phyloP scores from a whole-genome alignment of 2,888 invertebrate genomes.

The Luperina nickerlii region DNA sequence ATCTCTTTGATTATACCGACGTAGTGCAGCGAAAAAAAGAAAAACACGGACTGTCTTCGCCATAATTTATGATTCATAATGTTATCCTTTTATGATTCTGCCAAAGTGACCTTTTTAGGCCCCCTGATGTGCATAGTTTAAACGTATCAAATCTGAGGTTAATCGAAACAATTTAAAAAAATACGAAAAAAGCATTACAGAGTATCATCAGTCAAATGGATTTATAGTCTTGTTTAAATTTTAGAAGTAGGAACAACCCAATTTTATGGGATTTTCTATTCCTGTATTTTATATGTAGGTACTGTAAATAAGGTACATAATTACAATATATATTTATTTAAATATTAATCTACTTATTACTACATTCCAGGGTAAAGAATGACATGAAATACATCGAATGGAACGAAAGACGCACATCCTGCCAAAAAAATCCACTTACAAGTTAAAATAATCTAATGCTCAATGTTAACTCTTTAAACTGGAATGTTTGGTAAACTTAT shows the following conservation, averaged over 20 bases:
- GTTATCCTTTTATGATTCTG: no score
- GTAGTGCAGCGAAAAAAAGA: no score
- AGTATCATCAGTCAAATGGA: conserved; percentile 77
- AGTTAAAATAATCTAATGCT: not conserved
- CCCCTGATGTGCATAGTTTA: not conserved
- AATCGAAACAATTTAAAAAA: not conserved
- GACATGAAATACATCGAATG: not conserved
- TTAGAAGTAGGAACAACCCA: conserved; percentile 55
- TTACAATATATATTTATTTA: conserved; percentile 10
- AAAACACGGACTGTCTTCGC: no score
- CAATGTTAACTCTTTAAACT: conserved; percentile 13
- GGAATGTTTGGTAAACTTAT: conserved; percentile 25
- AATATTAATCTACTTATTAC: conserved; percentile 36
- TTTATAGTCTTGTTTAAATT: conserved; percentile 45
- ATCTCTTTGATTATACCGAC: no score
- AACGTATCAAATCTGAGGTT: not conserved
- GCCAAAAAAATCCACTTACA: not conserved
- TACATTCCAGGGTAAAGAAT: conserved; percentile 26
- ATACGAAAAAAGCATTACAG: not conserved
- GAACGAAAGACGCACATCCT: not conserved
- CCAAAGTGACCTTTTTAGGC: no score
- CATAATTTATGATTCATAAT: no score
- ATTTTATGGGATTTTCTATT: conserved; percentile 49
- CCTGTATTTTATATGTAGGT: conserved; percentile 50
- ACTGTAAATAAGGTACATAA: conserved; percentile 24